Evolutionary conservation across 2,888 invertebrate species (phyloP).

Genomic region (Petrolisthes manimaculis): DNA sequence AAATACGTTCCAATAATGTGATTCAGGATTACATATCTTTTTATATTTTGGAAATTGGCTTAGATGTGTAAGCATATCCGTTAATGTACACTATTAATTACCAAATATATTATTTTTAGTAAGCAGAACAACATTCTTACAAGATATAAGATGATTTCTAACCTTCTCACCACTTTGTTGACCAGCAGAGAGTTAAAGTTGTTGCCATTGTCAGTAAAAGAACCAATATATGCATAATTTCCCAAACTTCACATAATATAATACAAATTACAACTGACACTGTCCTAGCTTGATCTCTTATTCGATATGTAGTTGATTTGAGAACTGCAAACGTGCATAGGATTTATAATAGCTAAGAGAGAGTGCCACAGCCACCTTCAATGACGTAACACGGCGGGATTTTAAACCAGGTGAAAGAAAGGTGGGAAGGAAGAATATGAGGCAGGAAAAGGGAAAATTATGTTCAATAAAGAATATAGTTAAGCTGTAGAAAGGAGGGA

Average conservation of each 20-base stretch:
- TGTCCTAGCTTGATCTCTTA: neutral
- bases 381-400: constrained; percentile 38
- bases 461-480: neutral
- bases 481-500: neutral
- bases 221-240: constrained; percentile 32
- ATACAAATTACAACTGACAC: neutral
- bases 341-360: neutral
- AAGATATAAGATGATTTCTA: neutral
- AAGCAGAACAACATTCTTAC: neutral
- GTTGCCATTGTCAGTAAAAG: constrained; percentile 48
- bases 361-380: constrained; percentile 29
- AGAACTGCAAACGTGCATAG: neutral
- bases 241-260: neutral
- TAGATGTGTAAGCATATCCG: neutral
- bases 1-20: constrained; percentile 59
- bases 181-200: neutral
- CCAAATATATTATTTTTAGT: too few relatives aligned
- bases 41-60: neutral
- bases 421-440: neutral
- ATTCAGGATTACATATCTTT: neutral
- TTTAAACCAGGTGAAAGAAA: constrained; percentile 38
- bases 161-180: constrained; percentile 24
- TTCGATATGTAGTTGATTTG: neutral
- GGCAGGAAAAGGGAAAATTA: too few relatives aligned
- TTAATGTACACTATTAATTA: too few relatives aligned